Conservation (phyloP, 1,140 invertebrate species). For the Drosophila watanabei region DNA sequence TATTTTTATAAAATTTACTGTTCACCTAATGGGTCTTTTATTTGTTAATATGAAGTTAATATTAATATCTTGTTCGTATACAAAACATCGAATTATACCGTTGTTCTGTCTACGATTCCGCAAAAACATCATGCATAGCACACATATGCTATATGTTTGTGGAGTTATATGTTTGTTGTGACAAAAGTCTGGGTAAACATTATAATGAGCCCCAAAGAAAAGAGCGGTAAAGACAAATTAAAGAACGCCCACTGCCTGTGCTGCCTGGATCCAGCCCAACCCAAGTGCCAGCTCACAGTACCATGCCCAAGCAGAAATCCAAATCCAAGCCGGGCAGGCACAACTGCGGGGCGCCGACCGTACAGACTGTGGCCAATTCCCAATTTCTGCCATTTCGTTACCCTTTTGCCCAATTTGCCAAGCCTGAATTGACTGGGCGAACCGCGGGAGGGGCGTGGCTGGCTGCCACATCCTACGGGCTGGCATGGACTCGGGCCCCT, state of each 20-base stretch:
- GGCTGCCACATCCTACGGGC: slow-evolving; percentile 43
- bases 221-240: slow-evolving; percentile 23
- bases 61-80: not conserved
- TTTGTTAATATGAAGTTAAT: not conserved
- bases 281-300: slow-evolving; percentile 36
- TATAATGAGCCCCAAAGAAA: slow-evolving; percentile 64
- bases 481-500: slow-evolving; percentile 28
- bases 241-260: slow-evolving; percentile 70
- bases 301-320: slow-evolving; percentile 4
- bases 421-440: slow-evolving; percentile 55
- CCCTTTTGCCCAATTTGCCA: slow-evolving; percentile 75
- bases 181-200: slow-evolving; percentile 52
- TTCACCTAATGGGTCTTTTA: not conserved
- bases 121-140: not conserved
- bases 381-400: slow-evolving; percentile 75
- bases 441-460: slow-evolving; percentile 32
- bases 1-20: not conserved
- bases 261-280: slow-evolving; percentile 51
- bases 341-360: slow-evolving; percentile 10
- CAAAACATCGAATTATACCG: not conserved
- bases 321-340: slow-evolving; percentile 9
- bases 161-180: slow-evolving; percentile 12
- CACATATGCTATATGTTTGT: slow-evolving; percentile 2
- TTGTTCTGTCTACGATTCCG: not conserved
- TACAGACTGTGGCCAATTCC: slow-evolving; percentile 65